These are phyloP conservation scores for Linepithema humile DNA, from an alignment of 1,140 invertebrate species.

Conservation along the genomic window DNA sequence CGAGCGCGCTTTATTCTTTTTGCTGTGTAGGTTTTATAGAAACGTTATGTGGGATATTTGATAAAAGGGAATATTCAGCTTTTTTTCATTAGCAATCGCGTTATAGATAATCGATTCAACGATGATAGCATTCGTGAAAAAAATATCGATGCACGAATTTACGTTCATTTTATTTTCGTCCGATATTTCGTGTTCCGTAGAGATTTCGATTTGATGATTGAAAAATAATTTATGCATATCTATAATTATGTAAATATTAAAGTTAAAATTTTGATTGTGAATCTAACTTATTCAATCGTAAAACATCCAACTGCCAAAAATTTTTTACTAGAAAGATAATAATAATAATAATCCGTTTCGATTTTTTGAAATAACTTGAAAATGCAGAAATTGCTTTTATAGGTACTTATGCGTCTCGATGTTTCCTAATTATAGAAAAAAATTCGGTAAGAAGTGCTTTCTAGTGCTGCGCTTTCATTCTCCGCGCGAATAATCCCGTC, in stretches of 20 bases:
- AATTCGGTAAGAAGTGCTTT: conserved; percentile 42
- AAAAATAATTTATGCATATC: not conserved
- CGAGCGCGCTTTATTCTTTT: conserved; percentile 15
- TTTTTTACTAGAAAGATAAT: not conserved
- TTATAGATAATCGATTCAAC: not conserved
- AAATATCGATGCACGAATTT: not conserved
- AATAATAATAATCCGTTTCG: not conserved
- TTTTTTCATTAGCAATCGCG: conserved; percentile 14
- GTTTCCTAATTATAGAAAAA: conserved; percentile 48
- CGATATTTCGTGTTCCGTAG: not conserved
- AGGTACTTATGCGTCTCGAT: not conserved
- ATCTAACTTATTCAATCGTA: not conserved
- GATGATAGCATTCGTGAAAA: not conserved
- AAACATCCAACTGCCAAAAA: not conserved
- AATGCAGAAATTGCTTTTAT: not conserved
- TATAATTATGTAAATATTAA: no score
- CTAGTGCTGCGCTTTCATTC: conserved; percentile 38
- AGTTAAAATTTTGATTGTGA: not conserved
- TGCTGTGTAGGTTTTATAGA: conserved; percentile 36
- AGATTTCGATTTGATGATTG: not conserved
- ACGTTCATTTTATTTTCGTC: not conserved
- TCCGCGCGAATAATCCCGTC: conserved; percentile 53
- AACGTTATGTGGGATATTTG: conserved; percentile 53
- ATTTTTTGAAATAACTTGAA: not conserved
- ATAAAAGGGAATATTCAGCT: conserved; percentile 51